Evolutionary conservation across 1,140 invertebrate genomes (phyloP).

Genomic region (Olivierus martensii): DNA sequence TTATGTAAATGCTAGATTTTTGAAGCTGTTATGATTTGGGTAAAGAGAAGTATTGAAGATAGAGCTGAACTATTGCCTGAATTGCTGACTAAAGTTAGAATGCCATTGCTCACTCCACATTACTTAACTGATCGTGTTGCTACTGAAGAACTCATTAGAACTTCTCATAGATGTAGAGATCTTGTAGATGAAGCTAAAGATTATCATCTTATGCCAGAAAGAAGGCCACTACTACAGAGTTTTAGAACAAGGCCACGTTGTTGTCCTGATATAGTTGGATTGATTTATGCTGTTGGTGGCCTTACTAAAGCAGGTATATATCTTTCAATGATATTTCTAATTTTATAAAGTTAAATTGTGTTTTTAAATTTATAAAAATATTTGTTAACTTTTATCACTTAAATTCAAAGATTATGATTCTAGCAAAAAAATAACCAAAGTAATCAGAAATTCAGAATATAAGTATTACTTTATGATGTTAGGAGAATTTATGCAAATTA

Average conservation of each 20-base stretch:
- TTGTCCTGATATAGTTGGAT: slow-evolving; percentile 53
- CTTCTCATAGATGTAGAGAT: slow-evolving; percentile 60
- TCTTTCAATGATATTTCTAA: too few species aligned
- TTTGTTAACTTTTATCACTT: too few species aligned
- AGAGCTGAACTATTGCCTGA: slow-evolving; percentile 47
- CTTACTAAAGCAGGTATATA: slow-evolving; percentile 55
- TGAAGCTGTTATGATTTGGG: slow-evolving; percentile 69
- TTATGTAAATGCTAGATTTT: slow-evolving; percentile 46
- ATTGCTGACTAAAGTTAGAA: slow-evolving; percentile 55
- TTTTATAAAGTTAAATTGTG: too few species aligned
- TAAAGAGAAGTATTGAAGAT: slow-evolving; percentile 48
- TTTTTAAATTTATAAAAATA: too few species aligned
- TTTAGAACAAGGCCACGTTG: slow-evolving; percentile 59
- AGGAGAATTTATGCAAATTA: too few species aligned
- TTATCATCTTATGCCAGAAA: slow-evolving; percentile 71
- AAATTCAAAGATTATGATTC: too few species aligned
- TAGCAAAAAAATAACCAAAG: too few species aligned
- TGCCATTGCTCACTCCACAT: slow-evolving; percentile 66
- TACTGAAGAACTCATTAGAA: slow-evolving; percentile 61
- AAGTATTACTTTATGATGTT: too few species aligned
- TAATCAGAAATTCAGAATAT: too few species aligned
- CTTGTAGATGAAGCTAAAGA: slow-evolving; percentile 69
- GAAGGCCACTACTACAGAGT: slow-evolving; percentile 55
- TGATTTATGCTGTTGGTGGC: slow-evolving; percentile 79
- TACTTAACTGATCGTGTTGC: slow-evolving; percentile 70